Conservation (phyloP, 1,140 invertebrate species). For the Physella acuta region DNA sequence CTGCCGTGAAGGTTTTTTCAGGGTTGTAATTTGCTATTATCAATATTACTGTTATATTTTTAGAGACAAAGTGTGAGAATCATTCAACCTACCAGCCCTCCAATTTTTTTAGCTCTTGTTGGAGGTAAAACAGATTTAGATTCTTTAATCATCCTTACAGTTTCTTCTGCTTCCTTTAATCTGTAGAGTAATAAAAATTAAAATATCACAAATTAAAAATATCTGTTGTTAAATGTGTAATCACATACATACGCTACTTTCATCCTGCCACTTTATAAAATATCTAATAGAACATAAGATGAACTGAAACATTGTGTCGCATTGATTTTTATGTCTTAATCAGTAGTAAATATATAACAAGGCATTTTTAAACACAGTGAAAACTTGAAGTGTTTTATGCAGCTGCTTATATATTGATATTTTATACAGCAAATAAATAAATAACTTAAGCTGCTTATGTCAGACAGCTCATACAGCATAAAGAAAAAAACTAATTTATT, state of each 20-base stretch:
- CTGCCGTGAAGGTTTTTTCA: neutral
- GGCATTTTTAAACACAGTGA: too few relatives aligned
- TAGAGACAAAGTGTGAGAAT: neutral
- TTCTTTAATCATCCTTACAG: constrained; percentile 14
- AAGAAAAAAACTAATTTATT: too few relatives aligned
- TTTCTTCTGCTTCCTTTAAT: constrained; percentile 19
- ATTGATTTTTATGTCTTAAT: too few relatives aligned
- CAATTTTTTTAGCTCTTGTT: constrained; percentile 21
- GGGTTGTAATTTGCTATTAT: neutral
- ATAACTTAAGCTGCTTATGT: too few relatives aligned
- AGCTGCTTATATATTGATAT: too few relatives aligned
- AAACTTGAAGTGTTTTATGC: too few relatives aligned
- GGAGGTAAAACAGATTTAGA: constrained; percentile 16
- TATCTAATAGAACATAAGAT: neutral
- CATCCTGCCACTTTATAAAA: neutral
- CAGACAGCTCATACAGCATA: too few relatives aligned
- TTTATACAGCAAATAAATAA: too few relatives aligned
- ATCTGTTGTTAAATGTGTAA: neutral
- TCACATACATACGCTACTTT: neutral
- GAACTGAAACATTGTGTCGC: neutral
- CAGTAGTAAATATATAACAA: too few relatives aligned
- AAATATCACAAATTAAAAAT: neutral
- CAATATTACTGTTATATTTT: neutral
- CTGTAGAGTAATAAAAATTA: neutral
- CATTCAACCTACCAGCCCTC: constrained; percentile 21